These are phyloP conservation scores for Nematostella vectensis DNA, from an alignment of 92 coral and sea anemone genomes.

Conservation along the genomic window DNA sequence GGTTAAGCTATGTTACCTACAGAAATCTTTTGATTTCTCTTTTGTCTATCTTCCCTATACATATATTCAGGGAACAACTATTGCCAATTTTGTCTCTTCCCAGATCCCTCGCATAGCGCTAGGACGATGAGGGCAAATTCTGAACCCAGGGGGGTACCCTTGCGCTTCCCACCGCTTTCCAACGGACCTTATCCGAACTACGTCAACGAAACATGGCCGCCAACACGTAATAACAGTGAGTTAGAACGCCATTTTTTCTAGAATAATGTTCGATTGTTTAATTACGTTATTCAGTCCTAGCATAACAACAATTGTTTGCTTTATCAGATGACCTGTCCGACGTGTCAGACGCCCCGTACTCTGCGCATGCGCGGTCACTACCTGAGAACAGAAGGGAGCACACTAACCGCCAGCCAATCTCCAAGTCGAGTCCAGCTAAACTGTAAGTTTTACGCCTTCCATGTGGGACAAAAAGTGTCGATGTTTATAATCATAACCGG, in stretches of 20 bases:
- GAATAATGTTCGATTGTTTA: no score
- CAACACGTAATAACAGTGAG: not conserved
- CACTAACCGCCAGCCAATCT: constrained; percentile 7
- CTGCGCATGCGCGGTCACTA: not conserved
- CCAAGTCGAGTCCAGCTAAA: constrained; percentile 30
- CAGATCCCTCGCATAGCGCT: no score
- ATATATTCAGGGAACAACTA: no score
- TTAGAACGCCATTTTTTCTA: not conserved
- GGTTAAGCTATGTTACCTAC: no score
- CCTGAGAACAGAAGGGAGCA: not conserved
- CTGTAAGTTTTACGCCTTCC: constrained; percentile 25
- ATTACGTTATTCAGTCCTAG: no score
- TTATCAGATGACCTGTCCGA: constrained; percentile 1
- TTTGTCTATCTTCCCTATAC: no score
- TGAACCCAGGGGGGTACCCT: constrained; percentile 12
- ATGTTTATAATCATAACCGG: no score
- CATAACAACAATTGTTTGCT: no score
- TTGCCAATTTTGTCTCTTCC: no score
- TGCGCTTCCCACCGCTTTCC: constrained; percentile 45
- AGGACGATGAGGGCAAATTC: no score
- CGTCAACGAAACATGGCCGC: constrained; percentile 23
- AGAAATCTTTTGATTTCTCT: no score
- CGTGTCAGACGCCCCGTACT: not conserved
- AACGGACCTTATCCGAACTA: constrained; percentile 73
- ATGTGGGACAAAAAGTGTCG: no score